Evolutionary conservation across 2,113 vertebrate species (phyloP), one percentile per base, ranked within the genome.

Genomic region (Morone chrysops): DNA sequence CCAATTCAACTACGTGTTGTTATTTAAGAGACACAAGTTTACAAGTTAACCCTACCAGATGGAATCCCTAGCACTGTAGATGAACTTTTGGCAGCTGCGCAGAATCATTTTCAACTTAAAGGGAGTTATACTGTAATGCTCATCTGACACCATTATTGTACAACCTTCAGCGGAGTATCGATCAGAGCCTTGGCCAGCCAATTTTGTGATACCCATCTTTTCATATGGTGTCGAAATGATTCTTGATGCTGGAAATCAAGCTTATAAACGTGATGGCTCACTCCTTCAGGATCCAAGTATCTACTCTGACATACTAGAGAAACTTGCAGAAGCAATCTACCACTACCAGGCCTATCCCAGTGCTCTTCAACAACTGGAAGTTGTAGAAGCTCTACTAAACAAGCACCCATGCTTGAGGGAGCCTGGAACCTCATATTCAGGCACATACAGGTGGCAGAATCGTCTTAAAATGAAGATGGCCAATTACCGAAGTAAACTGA

Each of bases 381-480:
- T 81, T 50, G 70, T 56, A 31, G 54, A 81, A 11, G 51, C 60
- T 20, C 41, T 67, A 3, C 9, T 80, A n/a, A 14, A 18, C 5
- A 47, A 80, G 14, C 62, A 81, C 22, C 62, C 54, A 17, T 68
- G 53, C 45, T 17, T 75, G 8, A 81, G 50, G 50, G 70, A 53
- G 20, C 41, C 11, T 50, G 53, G 41, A 47, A 67, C 43, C 6
- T 48, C 43, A 48, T 48, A 0, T 25, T 67, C 65, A 67, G 65
- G 43, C 13, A 59, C 66, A 43, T 73, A 81, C 5, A 66, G 57
- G n/a, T 82, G 62, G 75, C 75, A 84, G 57, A 45, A 79, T 2
- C 74, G 16, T 65, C 85, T 91, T 14, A 78, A 82, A 79, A 78
- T 67, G 14, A 87, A 89, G 75, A 90, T 91, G 82, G 66, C 57